These are phyloP conservation scores for Cygnus atratus DNA, from an alignment of 2,113 vertebrate genomes.

Conservation along the genomic window DNA sequence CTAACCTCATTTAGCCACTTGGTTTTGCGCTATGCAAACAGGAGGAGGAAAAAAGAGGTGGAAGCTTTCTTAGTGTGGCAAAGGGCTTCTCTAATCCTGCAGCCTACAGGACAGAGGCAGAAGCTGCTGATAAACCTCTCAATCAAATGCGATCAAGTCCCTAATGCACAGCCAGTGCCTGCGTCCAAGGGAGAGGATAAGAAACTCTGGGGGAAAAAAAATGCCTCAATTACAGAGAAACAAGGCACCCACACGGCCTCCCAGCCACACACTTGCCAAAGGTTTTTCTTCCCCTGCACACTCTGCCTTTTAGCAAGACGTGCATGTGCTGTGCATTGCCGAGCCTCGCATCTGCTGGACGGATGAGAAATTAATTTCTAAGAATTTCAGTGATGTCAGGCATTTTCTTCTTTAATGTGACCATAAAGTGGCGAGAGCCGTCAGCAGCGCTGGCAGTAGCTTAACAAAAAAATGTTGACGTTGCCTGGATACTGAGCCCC, in stretches of 20 bases:
- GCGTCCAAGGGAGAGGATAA: background rate
- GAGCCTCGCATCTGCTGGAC: background rate
- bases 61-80: background rate
- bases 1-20: background rate
- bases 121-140: background rate
- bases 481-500: constrained; percentile 53
- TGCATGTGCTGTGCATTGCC: background rate
- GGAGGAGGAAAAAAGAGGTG: background rate
- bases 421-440: constrained; percentile 39
- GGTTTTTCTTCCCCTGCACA: background rate
- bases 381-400: constrained; percentile 13
- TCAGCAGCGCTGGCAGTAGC: background rate
- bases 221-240: background rate
- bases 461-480: background rate
- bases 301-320: background rate
- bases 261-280: background rate
- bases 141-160: background rate
- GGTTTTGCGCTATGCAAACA: background rate
- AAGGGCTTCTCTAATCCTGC: background rate
- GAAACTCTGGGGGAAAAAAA: background rate
- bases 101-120: background rate
- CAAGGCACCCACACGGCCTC: background rate
- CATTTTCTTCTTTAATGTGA: background rate
- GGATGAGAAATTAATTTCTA: constrained; percentile 17
- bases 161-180: background rate